Evolutionary conservation across 2,797 vertebrate genomes (phyloP).

Genomic region (Lepus townsendii): DNA sequence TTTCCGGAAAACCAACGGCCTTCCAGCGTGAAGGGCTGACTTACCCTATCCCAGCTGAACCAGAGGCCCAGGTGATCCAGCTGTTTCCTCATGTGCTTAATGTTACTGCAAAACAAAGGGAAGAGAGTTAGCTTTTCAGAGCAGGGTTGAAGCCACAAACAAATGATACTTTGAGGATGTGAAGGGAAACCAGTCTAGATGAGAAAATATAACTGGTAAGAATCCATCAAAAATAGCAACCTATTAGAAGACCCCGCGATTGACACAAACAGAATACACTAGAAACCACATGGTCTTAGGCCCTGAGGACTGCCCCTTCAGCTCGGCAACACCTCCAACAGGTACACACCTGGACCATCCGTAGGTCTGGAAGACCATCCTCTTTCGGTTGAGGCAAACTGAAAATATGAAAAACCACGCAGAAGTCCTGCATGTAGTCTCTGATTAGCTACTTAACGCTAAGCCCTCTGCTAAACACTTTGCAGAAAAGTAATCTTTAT

Average conservation of each 20-base stretch:
- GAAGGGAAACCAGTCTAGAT: slow-evolving; percentile 8
- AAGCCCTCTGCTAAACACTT: not conserved
- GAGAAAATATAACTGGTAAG: not conserved
- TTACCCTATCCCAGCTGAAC: slow-evolving; percentile 96
- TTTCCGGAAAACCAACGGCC: not conserved
- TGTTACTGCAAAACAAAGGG: slow-evolving; percentile 92
- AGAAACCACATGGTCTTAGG: not conserved
- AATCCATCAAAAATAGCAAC: slow-evolving; percentile 6
- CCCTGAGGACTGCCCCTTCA: not conserved
- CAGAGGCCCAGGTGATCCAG: slow-evolving; percentile 95
- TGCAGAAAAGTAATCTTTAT: not conserved
- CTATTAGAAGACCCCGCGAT: not conserved
- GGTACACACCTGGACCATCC: not conserved
- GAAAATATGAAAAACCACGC: not conserved
- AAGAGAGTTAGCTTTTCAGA: not conserved
- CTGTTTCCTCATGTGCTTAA: slow-evolving; percentile 95
- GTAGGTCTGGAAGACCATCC: not conserved
- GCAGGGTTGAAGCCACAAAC: not conserved
- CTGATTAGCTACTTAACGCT: not conserved
- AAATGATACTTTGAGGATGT: not conserved
- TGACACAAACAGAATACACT: not conserved
- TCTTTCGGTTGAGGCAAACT: not conserved
- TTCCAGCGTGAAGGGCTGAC: slow-evolving; percentile 42
- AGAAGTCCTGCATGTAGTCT: not conserved
- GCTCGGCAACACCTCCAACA: not conserved